Conservation (phyloP, 92 coral and sea anemone species). For the Bergia puertoricense region DNA sequence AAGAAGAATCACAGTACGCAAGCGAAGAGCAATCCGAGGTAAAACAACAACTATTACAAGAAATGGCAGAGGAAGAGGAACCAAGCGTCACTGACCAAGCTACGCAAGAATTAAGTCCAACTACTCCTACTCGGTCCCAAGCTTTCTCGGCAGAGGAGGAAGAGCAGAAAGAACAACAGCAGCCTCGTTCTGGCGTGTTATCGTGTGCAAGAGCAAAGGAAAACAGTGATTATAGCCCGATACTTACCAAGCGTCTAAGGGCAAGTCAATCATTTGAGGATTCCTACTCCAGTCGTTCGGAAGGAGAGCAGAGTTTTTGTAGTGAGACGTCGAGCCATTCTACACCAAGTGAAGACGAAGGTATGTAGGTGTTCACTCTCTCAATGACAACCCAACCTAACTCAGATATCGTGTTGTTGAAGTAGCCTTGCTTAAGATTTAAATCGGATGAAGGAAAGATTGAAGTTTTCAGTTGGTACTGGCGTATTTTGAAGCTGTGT, state of each 20-base stretch:
- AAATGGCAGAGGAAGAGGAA: not conserved
- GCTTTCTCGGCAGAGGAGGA: slow-evolving; percentile 34
- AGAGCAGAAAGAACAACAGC: slow-evolving; percentile 38
- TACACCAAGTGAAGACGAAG: slow-evolving; percentile 47
- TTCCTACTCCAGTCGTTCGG: slow-evolving; percentile 53
- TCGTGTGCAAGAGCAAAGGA: slow-evolving; percentile 3
- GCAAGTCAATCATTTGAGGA: slow-evolving; percentile 36
- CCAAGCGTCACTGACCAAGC: slow-evolving; percentile 5
- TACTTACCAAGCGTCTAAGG: slow-evolving; percentile 15
- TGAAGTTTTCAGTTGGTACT: not conserved
- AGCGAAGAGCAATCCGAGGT: not conserved
- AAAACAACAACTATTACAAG: not conserved
- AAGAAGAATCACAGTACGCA: slow-evolving; percentile 1
- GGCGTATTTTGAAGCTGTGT: not conserved
- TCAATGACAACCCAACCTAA: not conserved
- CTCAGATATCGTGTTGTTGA: not conserved
- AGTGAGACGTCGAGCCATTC: slow-evolving; percentile 62
- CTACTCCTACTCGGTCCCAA: not conserved
- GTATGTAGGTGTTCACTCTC: not conserved
- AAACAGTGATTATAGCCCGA: slow-evolving; percentile 10
- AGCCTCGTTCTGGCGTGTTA: slow-evolving; percentile 47
- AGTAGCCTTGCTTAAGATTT: not conserved
- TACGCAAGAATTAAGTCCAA: not conserved
- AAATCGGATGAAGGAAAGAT: not conserved
- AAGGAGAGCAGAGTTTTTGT: slow-evolving; percentile 57